Percentiles rank a stretch among this genome's conserved stretches.
These are phyloP conservation scores for Sarcophaga bullata DNA, from an alignment of 1,140 invertebrate species.

Conservation along the genomic window DNA sequence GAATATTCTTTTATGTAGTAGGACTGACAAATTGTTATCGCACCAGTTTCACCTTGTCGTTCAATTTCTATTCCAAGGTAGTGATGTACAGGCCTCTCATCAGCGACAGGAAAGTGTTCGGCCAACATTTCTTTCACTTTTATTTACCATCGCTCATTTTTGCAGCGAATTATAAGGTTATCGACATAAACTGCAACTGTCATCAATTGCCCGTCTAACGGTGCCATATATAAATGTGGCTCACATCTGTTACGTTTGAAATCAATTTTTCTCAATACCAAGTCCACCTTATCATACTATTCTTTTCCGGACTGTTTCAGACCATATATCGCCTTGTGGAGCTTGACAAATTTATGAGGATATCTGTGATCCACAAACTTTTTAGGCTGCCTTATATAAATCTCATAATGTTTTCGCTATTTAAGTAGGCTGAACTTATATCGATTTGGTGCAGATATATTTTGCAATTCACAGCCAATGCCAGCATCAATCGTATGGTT, in stretches of 20 bases:
- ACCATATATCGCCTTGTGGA: conserved; percentile 51
- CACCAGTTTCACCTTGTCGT: conserved; percentile 13
- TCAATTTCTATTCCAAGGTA: background rate
- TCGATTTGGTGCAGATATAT: conserved; percentile 50
- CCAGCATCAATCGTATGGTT: conserved; percentile 48
- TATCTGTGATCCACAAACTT: conserved; percentile 44
- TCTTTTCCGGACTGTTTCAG: conserved; percentile 50
- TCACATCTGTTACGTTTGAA: conserved; percentile 1
- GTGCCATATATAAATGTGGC: conserved; percentile 13
- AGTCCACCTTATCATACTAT: conserved; percentile 7
- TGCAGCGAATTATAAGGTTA: conserved; percentile 51
- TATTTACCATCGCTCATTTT: conserved; percentile 48
- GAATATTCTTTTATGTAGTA: background rate
- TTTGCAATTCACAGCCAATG: conserved; percentile 26
- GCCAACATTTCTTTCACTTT: background rate
- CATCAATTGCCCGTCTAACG: background rate
- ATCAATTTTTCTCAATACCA: background rate
- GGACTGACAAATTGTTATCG: background rate
- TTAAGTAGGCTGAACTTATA: conserved; percentile 47
- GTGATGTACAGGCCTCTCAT: background rate
- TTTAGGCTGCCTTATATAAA: conserved; percentile 64
- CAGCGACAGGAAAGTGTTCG: background rate
- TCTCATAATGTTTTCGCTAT: conserved; percentile 54
- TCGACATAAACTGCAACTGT: conserved; percentile 32
- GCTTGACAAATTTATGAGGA: conserved; percentile 41